Evolutionary conservation across 1,140 invertebrate genomes (phyloP).

Genomic region (Pteromalus puparum): DNA sequence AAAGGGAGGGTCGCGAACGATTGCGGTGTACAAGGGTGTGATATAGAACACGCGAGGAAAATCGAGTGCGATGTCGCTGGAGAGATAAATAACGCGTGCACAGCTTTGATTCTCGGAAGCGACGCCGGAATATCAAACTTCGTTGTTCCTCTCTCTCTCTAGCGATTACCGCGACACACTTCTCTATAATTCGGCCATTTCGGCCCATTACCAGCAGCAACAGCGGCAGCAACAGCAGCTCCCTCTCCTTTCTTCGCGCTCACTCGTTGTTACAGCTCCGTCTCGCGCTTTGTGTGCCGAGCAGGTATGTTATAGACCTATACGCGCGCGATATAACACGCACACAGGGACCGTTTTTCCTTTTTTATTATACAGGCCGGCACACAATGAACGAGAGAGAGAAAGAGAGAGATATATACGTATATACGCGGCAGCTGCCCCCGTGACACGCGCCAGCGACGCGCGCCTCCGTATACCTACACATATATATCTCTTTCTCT

Average conservation of each 20-base stretch:
- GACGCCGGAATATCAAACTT: neutral
- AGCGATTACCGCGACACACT: constrained; percentile 9
- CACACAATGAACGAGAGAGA: constrained; percentile 57
- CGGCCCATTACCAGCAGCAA: constrained; percentile 55
- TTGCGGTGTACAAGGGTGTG: constrained; percentile 42
- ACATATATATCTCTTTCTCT: neutral
- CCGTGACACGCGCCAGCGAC: constrained; percentile 60
- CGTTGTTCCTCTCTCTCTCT: neutral
- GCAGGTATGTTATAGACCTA: no score
- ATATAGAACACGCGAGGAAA: neutral
- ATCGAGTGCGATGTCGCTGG: neutral
- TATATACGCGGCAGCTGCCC: constrained; percentile 56
- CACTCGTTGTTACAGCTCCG: constrained; percentile 23
- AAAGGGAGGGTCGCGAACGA: constrained; percentile 46
- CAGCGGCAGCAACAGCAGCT: constrained; percentile 45
- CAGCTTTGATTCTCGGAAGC: neutral
- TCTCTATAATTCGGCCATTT: constrained; percentile 62
- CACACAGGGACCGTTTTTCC: constrained; percentile 46
- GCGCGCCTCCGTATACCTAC: neutral
- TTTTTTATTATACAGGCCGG: constrained; percentile 53
- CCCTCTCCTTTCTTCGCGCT: constrained; percentile 44
- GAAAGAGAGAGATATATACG: neutral
- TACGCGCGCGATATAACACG: neutral
- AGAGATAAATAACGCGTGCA: no score
- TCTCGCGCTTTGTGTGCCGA: neutral